Evolutionary conservation across 2,888 invertebrate species (phyloP).

Genomic region (Gymnosoma rotundatum): DNA sequence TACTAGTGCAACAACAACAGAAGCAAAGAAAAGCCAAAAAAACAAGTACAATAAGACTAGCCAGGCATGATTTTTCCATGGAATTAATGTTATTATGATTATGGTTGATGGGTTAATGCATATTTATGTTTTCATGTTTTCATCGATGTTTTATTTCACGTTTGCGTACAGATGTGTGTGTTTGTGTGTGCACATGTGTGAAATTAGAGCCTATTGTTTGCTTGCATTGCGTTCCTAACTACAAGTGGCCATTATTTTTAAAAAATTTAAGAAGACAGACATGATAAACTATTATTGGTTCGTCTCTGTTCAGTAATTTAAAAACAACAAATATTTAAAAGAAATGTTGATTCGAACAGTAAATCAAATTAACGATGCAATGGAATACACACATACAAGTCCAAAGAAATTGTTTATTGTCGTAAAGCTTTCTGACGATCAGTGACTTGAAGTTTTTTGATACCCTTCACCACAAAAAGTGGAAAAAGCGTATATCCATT

Average conservation of each 20-base stretch:
- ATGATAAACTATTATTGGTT: conserved; percentile 51
- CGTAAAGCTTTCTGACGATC: too few relatives aligned
- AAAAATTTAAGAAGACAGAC: conserved; percentile 27
- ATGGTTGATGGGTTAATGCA: conserved; percentile 63
- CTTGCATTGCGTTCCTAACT: conserved; percentile 31
- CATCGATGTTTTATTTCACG: conserved; percentile 30
- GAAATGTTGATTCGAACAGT: conserved; percentile 39
- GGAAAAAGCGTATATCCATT: too few relatives aligned
- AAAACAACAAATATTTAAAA: conserved; percentile 31
- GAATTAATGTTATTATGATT: conserved; percentile 66
- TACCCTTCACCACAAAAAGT: too few relatives aligned
- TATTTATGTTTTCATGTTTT: conserved; percentile 62
- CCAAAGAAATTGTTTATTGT: too few relatives aligned
- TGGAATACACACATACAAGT: too few relatives aligned
- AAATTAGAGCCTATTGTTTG: conserved; percentile 60
- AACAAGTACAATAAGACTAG: conserved; percentile 29
- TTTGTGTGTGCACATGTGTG: conserved; percentile 16
- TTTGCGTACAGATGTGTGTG: neutral
- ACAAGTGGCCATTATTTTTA: conserved; percentile 54
- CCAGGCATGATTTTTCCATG: conserved; percentile 61
- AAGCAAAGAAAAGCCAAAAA: neutral
- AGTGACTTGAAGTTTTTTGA: too few relatives aligned
- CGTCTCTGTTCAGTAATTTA: conserved; percentile 32
- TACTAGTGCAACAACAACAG: conserved; percentile 25
- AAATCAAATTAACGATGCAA: conserved; percentile 36